A percentile compares a stretch with the other conserved stretches of the same genome.
phyloP scores from a whole-genome alignment of 1,140 invertebrate species.

The Saxidomus purpurata region DNA sequence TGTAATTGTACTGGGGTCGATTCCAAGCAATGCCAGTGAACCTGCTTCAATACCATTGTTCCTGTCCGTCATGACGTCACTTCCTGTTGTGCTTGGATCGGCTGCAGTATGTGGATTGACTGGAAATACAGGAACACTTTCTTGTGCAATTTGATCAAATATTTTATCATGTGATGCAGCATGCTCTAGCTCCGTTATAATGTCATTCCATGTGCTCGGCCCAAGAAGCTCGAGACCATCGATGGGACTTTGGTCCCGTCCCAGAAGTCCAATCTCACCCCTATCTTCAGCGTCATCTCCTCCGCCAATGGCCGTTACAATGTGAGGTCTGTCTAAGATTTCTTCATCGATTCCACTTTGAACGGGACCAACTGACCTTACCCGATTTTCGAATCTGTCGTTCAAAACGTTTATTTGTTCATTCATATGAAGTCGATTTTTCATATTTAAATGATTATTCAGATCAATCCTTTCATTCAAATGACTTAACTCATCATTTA shows the following conservation, averaged over 20 bases:
- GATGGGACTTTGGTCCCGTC: slow-evolving; percentile 5
- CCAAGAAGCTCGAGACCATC: slow-evolving; percentile 14
- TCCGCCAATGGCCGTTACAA: background rate
- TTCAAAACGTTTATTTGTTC: background rate
- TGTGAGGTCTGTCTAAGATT: background rate
- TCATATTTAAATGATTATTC: background rate
- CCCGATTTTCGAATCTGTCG: background rate
- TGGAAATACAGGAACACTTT: slow-evolving; percentile 5
- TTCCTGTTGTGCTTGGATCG: background rate
- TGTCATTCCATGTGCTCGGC: slow-evolving; percentile 1
- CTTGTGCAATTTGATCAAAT: slow-evolving; percentile 8
- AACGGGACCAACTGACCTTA: background rate
- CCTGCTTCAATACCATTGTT: background rate
- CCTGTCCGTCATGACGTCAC: background rate
- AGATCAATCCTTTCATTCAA: background rate
- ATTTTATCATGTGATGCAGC: background rate
- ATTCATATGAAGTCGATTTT: background rate
- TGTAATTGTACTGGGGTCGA: background rate
- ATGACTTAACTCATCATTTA: background rate
- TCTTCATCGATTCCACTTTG: background rate
- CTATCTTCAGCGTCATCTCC: background rate
- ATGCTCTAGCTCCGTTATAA: background rate
- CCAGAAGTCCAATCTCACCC: background rate
- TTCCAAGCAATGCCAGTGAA: slow-evolving; percentile 14
- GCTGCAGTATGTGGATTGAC: background rate